Conservation (phyloP, 2,113 vertebrate genomes). For the Bos taurus region ARS-UCD2.0 NC_037338.1:73962001-73962500, state of each 20-base stretch:
- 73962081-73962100: background rate
- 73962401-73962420: background rate
- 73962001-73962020: background rate
- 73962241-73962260: background rate
- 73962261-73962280: background rate
- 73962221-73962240: background rate
- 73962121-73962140: background rate
- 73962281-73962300: background rate
- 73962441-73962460: background rate
- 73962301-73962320: background rate
- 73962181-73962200: background rate
- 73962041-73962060: background rate
- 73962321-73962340: background rate
- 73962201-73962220: background rate
- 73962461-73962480: background rate
- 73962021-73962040: background rate
- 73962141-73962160: background rate
- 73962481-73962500: background rate
- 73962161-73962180: background rate
- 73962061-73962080: background rate
- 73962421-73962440: background rate
- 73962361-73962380: background rate
- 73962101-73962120: background rate
- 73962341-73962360: background rate
- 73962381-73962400: background rate